Percentiles rank a stretch among this genome's conserved stretches.
Conservation (phyloP, 2,113 vertebrate species). For the Plecotus auritus region DNA sequence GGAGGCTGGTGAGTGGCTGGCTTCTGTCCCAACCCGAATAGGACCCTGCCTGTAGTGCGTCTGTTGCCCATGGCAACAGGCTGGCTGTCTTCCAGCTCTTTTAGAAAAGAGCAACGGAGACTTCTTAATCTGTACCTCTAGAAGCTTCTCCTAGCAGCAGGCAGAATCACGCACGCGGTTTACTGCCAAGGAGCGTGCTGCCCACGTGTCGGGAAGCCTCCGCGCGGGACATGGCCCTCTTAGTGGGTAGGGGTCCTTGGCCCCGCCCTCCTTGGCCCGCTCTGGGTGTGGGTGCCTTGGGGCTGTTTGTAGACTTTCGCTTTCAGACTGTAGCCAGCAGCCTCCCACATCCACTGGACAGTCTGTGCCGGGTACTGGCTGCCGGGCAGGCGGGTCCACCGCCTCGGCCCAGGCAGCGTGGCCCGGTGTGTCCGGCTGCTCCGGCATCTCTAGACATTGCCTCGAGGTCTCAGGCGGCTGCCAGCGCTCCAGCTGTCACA, state of each 20-base stretch:
- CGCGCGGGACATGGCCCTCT: background rate
- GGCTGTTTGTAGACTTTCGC: background rate
- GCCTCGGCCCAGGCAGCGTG: background rate
- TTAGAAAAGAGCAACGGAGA: slow-evolving; percentile 21
- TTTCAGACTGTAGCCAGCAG: background rate
- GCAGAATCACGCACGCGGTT: background rate
- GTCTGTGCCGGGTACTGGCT: background rate
- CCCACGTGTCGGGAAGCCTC: background rate
- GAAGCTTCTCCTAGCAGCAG: slow-evolving; percentile 29
- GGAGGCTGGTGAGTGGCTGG: background rate
- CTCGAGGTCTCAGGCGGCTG: background rate
- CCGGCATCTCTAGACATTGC: fast-evolving
- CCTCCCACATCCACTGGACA: background rate
- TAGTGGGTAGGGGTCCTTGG: background rate
- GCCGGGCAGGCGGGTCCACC: background rate
- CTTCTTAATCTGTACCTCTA: background rate
- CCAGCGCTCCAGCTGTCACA: background rate
- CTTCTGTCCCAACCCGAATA: background rate
- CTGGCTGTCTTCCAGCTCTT: slow-evolving; percentile 3
- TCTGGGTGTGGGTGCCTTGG: background rate
- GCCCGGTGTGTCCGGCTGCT: background rate
- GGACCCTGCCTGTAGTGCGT: background rate
- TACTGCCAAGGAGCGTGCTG: background rate
- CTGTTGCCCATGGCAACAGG: slow-evolving; percentile 15
- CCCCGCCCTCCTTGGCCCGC: background rate